Percentiles rank a stretch among this genome's conserved stretches.
These are phyloP conservation scores for Notocelia uddmanniana DNA, from an alignment of 2,888 invertebrate species.

Conservation along the genomic window DNA sequence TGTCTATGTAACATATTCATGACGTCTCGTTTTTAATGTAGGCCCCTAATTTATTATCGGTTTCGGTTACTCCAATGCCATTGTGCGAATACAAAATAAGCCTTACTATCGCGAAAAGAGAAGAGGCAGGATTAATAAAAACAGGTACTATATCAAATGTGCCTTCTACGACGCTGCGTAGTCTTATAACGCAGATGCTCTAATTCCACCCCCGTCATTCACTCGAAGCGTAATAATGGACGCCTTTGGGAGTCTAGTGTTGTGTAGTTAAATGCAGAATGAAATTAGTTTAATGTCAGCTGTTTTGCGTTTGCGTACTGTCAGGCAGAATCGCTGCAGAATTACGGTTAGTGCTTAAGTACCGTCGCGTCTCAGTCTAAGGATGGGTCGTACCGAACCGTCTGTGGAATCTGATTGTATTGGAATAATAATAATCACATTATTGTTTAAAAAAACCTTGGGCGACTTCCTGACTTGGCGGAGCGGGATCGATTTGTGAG, in stretches of 20 bases:
- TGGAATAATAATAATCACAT: no score
- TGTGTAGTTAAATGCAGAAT: slow-evolving; percentile 51
- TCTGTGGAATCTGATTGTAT: no score
- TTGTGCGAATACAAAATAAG: neutral
- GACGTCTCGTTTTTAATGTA: neutral
- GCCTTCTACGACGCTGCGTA: slow-evolving; percentile 17
- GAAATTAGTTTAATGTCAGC: slow-evolving; percentile 52
- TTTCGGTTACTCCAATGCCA: neutral
- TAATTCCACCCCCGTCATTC: slow-evolving; percentile 58
- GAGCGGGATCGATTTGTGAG: no score
- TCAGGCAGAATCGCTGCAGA: slow-evolving; percentile 17
- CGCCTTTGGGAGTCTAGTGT: slow-evolving; percentile 53
- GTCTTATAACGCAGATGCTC: slow-evolving; percentile 53
- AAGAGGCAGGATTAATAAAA: neutral
- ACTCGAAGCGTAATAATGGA: slow-evolving; percentile 55
- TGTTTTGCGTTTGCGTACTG: slow-evolving; percentile 34
- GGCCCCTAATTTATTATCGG: neutral
- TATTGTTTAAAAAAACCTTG: no score
- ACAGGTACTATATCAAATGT: neutral
- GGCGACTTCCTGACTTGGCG: no score
- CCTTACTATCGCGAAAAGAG: neutral
- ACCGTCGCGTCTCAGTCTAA: neutral
- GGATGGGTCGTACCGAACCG: no score
- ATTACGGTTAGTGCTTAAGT: slow-evolving; percentile 8
- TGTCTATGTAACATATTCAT: neutral